These are phyloP conservation scores for Stegostoma tigrinum DNA, from an alignment of 2,113 vertebrate genomes.

Conservation along the genomic window DNA sequence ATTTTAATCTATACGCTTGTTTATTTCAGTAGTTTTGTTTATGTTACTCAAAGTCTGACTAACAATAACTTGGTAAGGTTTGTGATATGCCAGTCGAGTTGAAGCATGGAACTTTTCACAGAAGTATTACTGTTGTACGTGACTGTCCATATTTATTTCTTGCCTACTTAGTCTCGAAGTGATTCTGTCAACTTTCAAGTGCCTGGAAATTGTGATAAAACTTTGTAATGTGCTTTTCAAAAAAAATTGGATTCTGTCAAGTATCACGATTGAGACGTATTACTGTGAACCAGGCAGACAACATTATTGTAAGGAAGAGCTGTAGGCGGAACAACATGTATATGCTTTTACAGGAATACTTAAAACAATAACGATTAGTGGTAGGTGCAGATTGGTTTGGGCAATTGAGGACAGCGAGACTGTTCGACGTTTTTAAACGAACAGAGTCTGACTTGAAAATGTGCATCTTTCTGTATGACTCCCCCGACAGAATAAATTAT, in stretches of 20 bases:
- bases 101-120: not conserved
- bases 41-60: not conserved
- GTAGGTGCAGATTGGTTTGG: not conserved
- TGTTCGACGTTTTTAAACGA: not conserved
- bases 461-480: not conserved
- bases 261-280: not conserved
- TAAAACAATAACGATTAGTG: not conserved
- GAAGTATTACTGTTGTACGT: not conserved
- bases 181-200: not conserved
- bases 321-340: not conserved
- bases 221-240: not conserved
- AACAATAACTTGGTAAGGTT: not conserved
- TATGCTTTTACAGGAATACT: not conserved
- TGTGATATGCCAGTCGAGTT: not conserved
- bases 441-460: not conserved
- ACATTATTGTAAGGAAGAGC: not conserved
- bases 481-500: not conserved
- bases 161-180: not conserved
- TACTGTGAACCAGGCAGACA: not conserved
- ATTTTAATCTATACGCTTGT: not conserved
- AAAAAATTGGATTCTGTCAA: not conserved
- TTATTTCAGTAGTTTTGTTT: not conserved
- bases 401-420: not conserved
- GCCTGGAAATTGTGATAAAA: not conserved
- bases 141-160: not conserved